These are phyloP conservation scores for Craniophora ligustri DNA, from an alignment of 2,888 invertebrate genomes.

Conservation along the genomic window DNA sequence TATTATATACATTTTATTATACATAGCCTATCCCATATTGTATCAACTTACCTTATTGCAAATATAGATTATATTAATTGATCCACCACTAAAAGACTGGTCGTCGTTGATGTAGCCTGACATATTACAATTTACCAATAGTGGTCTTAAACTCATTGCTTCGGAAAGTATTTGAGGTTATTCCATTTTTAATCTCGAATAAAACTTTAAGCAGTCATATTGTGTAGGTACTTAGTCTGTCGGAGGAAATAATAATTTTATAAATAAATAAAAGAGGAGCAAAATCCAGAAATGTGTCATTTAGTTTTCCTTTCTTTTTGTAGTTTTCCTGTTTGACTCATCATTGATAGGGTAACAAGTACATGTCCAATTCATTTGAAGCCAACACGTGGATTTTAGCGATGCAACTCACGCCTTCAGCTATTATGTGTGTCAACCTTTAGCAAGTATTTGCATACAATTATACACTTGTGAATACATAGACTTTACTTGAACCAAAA, in stretches of 20 bases:
- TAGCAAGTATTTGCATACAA: conserved; percentile 2
- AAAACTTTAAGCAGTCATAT: no score
- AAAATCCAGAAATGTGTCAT: no score
- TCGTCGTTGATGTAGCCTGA: background rate
- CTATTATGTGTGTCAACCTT: conserved; percentile 1
- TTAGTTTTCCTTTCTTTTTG: no score
- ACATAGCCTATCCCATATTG: background rate
- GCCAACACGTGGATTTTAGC: conserved; percentile 30
- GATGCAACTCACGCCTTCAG: conserved; percentile 7
- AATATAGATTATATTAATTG: no score
- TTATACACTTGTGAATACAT: conserved; percentile 4
- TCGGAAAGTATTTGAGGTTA: no score
- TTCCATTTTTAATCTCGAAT: no score
- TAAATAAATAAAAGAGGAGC: no score
- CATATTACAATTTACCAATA: background rate
- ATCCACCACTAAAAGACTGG: no score
- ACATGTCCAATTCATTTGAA: background rate
- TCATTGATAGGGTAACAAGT: background rate
- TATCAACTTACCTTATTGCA: background rate
- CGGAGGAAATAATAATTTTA: no score
- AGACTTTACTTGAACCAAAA: no score
- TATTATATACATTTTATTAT: no score
- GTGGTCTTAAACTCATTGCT: no score
- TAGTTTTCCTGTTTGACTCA: background rate
- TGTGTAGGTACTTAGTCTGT: background rate